Percentiles rank a stretch among this genome's conserved stretches.
Evolutionary conservation across 2,113 vertebrate genomes (phyloP).

Genomic region (Ophthalmolycus amberensis): DNA sequence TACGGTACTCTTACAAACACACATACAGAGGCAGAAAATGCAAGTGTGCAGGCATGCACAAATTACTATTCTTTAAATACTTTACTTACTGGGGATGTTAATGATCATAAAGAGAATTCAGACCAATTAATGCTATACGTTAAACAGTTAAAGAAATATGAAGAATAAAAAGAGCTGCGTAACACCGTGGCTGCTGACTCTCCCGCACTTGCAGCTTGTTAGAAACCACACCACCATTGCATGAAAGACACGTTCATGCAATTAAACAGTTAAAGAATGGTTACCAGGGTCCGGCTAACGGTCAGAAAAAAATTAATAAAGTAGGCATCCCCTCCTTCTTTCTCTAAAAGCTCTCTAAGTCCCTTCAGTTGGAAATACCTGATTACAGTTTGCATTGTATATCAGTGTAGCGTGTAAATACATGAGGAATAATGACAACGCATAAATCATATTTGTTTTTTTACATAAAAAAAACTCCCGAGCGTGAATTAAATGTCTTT

Average conservation of each 20-base stretch:
- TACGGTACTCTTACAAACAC: slow-evolving; percentile 22
- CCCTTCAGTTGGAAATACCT: neutral
- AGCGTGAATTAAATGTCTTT: slow-evolving; percentile 51
- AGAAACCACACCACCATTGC: neutral
- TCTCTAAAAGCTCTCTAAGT: neutral
- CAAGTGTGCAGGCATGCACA: slow-evolving; percentile 8
- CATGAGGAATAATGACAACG: slow-evolving; percentile 29
- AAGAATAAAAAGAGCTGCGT: neutral
- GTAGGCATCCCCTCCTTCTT: neutral
- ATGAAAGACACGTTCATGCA: too few relatives aligned
- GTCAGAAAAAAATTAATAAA: too few relatives aligned
- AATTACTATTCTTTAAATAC: neutral
- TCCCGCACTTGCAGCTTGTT: neutral
- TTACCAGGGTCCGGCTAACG: too few relatives aligned
- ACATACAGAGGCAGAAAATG: slow-evolving; percentile 20
- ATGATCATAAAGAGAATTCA: too few relatives aligned
- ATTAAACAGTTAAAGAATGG: too few relatives aligned
- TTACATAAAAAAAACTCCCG: slow-evolving; percentile 33
- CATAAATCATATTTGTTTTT: neutral
- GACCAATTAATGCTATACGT: too few relatives aligned
- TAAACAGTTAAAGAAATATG: too few relatives aligned
- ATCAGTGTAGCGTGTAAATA: slow-evolving; percentile 1
- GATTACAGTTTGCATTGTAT: slow-evolving; percentile 19
- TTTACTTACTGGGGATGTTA: neutral
- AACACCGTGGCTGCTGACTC: neutral